phyloP scores from a whole-genome alignment of 2,888 invertebrate species.

The Deilephila porcellus region DNA sequence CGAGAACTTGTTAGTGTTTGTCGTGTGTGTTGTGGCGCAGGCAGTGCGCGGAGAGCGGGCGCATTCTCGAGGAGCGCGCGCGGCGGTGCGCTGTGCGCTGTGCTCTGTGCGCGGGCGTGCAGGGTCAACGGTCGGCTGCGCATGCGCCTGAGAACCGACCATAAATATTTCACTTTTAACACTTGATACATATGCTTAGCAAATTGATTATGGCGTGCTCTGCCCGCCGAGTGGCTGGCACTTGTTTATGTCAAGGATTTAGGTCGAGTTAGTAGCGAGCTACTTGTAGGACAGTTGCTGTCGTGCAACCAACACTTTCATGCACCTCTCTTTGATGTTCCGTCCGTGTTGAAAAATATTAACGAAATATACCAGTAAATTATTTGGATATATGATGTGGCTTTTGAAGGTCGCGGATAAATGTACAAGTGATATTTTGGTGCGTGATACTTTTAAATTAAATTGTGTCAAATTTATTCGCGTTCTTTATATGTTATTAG shows the following conservation, averaged over 20 bases:
- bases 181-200: conserved; percentile 83
- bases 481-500: too few species aligned
- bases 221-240: conserved; percentile 54
- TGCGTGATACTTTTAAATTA: too few species aligned
- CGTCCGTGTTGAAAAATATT: neutral
- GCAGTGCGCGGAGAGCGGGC: conserved; percentile 65
- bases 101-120: conserved; percentile 52
- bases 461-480: too few species aligned
- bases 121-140: conserved; percentile 81
- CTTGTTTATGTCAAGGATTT: conserved; percentile 63
- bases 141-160: conserved; percentile 79
- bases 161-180: conserved; percentile 84
- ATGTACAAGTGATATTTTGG: too few species aligned
- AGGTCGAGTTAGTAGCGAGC: conserved; percentile 45
- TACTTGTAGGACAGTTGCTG: conserved; percentile 26
- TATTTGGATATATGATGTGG: neutral
- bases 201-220: conserved; percentile 76
- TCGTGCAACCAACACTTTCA: neutral
- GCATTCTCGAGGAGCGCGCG: conserved; percentile 57
- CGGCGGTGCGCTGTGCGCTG: conserved; percentile 39
- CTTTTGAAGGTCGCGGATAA: neutral
- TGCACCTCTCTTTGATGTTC: neutral
- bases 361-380: neutral
- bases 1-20: conserved; percentile 58
- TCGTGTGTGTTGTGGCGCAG: conserved; percentile 60